Percentiles rank a stretch among this genome's conserved stretches.
phyloP scores from a whole-genome alignment of 2,797 vertebrate genomes.

The Rhinophrynus dorsalis region DNA sequence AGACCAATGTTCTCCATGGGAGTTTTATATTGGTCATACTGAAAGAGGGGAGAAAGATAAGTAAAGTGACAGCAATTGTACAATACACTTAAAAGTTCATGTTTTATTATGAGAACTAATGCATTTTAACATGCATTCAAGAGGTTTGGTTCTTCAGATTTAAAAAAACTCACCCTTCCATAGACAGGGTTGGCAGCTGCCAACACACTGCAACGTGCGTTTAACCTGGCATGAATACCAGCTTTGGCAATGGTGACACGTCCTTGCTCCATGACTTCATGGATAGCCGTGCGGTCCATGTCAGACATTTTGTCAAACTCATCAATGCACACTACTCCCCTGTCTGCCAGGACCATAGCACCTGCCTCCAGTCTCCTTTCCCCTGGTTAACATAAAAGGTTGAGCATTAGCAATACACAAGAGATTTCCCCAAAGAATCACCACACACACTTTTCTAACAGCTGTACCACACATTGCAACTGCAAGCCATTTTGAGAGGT shows the following conservation, averaged over 20 bases:
- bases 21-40: conserved; percentile 97
- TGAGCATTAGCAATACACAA: no score
- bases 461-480: no score
- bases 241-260: conserved; percentile 96
- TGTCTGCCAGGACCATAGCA: conserved; percentile 93
- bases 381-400: conserved; percentile 62
- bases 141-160: no score
- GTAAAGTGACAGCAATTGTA: neutral
- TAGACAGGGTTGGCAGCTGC: conserved; percentile 95
- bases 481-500: no score
- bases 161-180: conserved; percentile 79
- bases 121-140: neutral
- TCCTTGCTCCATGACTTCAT: conserved; percentile 98
- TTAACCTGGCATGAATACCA: conserved; percentile 93
- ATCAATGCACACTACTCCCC: conserved; percentile 95
- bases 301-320: conserved; percentile 99
- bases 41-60: neutral
- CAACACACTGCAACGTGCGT: conserved; percentile 95
- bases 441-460: no score
- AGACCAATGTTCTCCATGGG: conserved; percentile 98
- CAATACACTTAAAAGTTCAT: neutral
- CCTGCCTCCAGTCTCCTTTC: conserved; percentile 92
- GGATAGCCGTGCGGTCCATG: conserved; percentile 96
- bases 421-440: no score
- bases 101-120: neutral